These are phyloP conservation scores for Eupeodes luniger DNA, from an alignment of 2,888 invertebrate species.

Conservation along the genomic window DNA sequence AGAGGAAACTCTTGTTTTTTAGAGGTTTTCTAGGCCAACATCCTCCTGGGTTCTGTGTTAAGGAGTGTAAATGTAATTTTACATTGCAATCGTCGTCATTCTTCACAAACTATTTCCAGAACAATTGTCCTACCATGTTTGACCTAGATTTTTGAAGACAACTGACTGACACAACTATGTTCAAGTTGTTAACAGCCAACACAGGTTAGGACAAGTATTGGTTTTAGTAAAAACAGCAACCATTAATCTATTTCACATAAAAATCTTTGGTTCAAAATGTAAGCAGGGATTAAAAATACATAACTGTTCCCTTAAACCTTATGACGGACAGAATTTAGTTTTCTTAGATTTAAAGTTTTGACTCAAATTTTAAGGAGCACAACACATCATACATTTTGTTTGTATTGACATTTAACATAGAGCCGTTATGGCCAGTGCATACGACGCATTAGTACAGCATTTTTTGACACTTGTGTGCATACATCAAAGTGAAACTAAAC, in stretches of 20 bases:
- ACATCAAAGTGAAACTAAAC: not conserved
- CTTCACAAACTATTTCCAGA: conserved; percentile 42
- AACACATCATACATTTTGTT: no score
- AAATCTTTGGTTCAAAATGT: no score
- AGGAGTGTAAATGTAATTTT: conserved; percentile 45
- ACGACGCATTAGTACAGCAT: not conserved
- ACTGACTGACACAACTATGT: conserved; percentile 10
- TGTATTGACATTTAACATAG: no score
- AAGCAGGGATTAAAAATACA: no score
- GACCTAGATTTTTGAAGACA: conserved; percentile 43
- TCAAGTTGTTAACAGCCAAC: conserved; percentile 6
- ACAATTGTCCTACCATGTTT: conserved; percentile 34
- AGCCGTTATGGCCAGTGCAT: not conserved
- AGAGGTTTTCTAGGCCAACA: conserved; percentile 51
- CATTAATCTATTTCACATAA: no score
- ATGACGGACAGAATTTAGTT: no score
- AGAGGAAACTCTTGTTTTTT: conserved; percentile 21
- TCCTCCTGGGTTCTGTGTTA: conserved; percentile 23
- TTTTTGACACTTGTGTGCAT: not conserved
- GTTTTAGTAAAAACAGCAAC: not conserved
- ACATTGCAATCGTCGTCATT: conserved; percentile 35
- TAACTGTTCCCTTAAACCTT: no score
- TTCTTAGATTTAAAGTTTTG: no score
- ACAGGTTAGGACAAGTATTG: conserved; percentile 1
- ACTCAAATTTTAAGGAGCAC: no score